Percentiles rank a stretch among this genome's conserved stretches.
phyloP scores from a whole-genome alignment of 2,797 vertebrate genomes.

The Danio albolineatus region DNA sequence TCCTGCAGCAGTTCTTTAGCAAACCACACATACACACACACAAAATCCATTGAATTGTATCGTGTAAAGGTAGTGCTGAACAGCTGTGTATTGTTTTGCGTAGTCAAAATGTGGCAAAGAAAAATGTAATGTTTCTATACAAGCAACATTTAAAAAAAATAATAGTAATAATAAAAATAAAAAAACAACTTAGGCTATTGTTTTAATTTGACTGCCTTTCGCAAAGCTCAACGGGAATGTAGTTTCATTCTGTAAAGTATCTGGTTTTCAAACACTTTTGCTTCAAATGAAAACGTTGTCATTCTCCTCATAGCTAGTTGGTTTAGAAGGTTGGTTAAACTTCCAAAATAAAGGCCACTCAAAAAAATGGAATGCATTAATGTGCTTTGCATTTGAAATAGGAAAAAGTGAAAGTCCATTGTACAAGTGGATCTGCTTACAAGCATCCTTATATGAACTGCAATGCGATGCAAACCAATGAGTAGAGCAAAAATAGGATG shows the following conservation, averaged over 20 bases:
- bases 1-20: too few relatives aligned
- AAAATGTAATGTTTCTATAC: too few relatives aligned
- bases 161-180: too few relatives aligned
- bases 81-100: too few relatives aligned
- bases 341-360: background rate
- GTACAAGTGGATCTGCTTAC: background rate
- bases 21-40: too few relatives aligned
- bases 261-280: background rate
- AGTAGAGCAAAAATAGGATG: slow-evolving; percentile 2
- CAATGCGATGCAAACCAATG: background rate
- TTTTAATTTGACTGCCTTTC: background rate
- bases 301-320: background rate
- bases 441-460: background rate
- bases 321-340: background rate
- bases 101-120: too few relatives aligned
- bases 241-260: too few relatives aligned
- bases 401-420: background rate
- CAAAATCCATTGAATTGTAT: too few relatives aligned
- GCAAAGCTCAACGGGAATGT: background rate
- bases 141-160: too few relatives aligned
- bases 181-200: too few relatives aligned
- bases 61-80: too few relatives aligned
- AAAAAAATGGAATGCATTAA: background rate
- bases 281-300: background rate
- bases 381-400: background rate